Evolutionary conservation across 30 jellyfish, hydroid and myxozoan species (phyloP).

Genomic region (Nemopilema nomurai): DNA sequence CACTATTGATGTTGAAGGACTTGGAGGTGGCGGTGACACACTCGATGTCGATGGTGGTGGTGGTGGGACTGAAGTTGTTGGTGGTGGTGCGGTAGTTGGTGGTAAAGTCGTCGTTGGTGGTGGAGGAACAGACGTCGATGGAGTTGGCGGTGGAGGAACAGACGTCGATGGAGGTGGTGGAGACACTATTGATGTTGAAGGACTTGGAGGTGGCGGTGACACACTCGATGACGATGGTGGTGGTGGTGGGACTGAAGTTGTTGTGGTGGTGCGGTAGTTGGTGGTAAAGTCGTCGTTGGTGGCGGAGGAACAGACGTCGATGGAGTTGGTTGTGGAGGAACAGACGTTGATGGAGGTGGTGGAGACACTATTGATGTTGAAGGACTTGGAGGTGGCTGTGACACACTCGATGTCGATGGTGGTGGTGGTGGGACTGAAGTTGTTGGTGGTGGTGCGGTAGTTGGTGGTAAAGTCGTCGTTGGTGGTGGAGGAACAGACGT

Average conservation of each 20-base stretch:
- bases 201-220: conserved; percentile 31
- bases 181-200: conserved; percentile 12
- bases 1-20: conserved; percentile 6
- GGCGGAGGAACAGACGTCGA: conserved; percentile 12
- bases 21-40: conserved; percentile 15
- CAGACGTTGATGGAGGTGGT: conserved; percentile 37
- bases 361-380: conserved; percentile 10
- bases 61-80: conserved; percentile 21
- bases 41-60: conserved; percentile 25
- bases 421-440: conserved; percentile 18
- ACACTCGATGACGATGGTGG: conserved; percentile 4
- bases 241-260: conserved; percentile 47
- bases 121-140: conserved; percentile 18
- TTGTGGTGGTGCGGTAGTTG: conserved; percentile 12
- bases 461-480: conserved; percentile 22
- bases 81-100: neutral
- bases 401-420: neutral
- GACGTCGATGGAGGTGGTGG: conserved; percentile 35
- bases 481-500: conserved; percentile 22
- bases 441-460: conserved; percentile 19
- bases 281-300: conserved; percentile 23
- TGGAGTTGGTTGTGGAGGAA: conserved; percentile 15
- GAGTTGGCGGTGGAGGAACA: conserved; percentile 34
- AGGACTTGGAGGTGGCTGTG: neutral
- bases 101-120: conserved; percentile 28